Evolutionary conservation across 1,140 invertebrate genomes (phyloP).

Genomic region (Pogonomyrmex californicus): DNA sequence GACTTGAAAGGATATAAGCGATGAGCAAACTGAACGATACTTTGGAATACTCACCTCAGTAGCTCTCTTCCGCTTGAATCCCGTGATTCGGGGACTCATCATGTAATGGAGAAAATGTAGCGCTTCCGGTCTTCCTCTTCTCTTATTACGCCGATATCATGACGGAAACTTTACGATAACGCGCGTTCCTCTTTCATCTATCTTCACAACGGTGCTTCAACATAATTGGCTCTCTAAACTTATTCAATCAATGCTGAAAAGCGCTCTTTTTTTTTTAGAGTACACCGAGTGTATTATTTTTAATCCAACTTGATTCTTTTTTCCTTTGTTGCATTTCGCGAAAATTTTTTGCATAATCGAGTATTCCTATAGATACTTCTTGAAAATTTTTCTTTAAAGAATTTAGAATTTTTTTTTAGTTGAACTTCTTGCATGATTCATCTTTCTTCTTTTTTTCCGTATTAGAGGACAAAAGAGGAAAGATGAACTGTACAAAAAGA

Average conservation of each 20-base stretch:
- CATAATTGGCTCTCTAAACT: not conserved
- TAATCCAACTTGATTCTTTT: slow-evolving; percentile 12
- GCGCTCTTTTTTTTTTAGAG: not conserved
- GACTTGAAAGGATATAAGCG: not conserved
- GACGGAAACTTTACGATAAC: slow-evolving; percentile 25
- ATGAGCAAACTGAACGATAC: not conserved
- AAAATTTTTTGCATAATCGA: not conserved
- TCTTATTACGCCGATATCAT: not conserved
- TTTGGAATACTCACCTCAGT: not conserved
- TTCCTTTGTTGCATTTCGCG: not conserved
- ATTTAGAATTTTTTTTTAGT: not conserved
- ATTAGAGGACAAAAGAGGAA: too few species aligned
- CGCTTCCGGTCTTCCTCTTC: not conserved
- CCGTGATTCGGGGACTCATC: not conserved
- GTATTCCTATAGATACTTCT: not conserved
- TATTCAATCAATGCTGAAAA: not conserved
- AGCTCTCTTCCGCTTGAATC: not conserved
- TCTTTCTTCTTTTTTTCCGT: too few species aligned
- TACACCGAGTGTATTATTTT: slow-evolving; percentile 22
- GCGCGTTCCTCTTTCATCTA: not conserved
- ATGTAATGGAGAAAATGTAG: not conserved
- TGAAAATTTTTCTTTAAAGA: not conserved
- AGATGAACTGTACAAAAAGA: too few species aligned
- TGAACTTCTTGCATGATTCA: too few species aligned
- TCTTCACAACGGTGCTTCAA: not conserved